These are phyloP conservation scores for Nineta flava DNA, from an alignment of 2,888 invertebrate genomes.

Conservation along the genomic window DNA sequence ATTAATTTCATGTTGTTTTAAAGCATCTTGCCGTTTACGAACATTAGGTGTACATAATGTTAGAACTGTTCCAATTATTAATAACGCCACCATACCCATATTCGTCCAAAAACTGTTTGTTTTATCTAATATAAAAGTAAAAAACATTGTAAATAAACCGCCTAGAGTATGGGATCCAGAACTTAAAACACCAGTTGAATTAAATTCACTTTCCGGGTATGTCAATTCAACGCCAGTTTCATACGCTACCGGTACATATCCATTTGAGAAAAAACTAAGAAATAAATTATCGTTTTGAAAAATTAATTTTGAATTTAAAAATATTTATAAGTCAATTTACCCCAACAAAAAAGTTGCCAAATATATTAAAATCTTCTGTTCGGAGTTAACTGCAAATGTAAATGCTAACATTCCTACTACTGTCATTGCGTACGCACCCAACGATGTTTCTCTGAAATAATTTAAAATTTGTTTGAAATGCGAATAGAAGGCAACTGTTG, in stretches of 20 bases:
- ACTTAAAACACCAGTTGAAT: conserved; percentile 18
- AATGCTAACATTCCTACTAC: conserved; percentile 14
- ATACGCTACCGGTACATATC: conserved; percentile 18
- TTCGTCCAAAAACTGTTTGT: conserved; percentile 11
- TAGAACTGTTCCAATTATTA: conserved; percentile 10
- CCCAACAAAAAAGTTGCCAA: conserved; percentile 13
- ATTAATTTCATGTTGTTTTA: no score
- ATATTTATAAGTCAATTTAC: conserved; percentile 10
- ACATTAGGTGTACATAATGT: conserved; percentile 11
- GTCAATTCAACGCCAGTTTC: conserved; percentile 20
- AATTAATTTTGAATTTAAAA: background rate
- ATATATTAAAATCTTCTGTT: conserved; percentile 13
- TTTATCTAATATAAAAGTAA: conserved; percentile 8
- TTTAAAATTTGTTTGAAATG: no score
- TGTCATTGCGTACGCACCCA: conserved; percentile 9
- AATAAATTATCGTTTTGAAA: background rate
- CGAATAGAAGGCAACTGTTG: no score
- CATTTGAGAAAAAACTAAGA: conserved; percentile 17
- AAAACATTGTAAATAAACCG: conserved; percentile 13
- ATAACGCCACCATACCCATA: conserved; percentile 7
- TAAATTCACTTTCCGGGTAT: conserved; percentile 19
- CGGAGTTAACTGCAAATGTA: conserved; percentile 12
- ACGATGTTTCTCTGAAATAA: no score
- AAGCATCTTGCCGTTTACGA: conserved; percentile 10
- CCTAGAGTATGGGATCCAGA: conserved; percentile 18